A percentile compares a stretch with the other conserved stretches of the same genome.
phyloP scores from a whole-genome alignment of 2,888 invertebrate species.

The Pheosia tremula region DNA sequence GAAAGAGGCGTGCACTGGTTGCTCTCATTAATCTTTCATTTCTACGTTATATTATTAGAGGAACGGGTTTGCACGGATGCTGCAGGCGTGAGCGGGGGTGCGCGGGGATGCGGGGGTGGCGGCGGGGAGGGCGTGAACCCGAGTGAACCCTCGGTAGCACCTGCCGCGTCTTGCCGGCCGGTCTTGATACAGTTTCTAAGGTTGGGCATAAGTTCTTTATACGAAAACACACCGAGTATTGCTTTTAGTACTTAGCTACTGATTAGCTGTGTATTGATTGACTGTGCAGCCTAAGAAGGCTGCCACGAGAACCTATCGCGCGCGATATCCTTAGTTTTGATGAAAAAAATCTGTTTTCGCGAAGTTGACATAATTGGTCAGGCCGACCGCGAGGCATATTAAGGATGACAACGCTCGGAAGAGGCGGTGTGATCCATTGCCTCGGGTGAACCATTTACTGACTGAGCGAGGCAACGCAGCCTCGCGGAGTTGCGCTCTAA shows the following conservation, averaged over 20 bases:
- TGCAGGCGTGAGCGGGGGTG: constrained; percentile 49
- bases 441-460: no score
- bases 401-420: no score
- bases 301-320: no score
- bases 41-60: constrained; percentile 84
- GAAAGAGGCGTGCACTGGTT: constrained; percentile 83
- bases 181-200: constrained; percentile 35
- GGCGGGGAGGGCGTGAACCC: constrained; percentile 72
- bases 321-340: no score
- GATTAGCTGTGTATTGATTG: no score
- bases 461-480: no score
- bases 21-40: constrained; percentile 85
- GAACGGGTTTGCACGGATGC: constrained; percentile 84
- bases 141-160: constrained; percentile 82
- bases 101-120: constrained; percentile 35
- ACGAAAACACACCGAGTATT: background rate
- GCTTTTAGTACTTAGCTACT: background rate
- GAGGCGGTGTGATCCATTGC: no score
- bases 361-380: no score
- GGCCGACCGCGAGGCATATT: no score
- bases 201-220: constrained; percentile 26
- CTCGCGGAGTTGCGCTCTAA: no score
- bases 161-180: constrained; percentile 75
- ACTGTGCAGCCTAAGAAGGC: no score
- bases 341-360: no score